Percentiles rank a stretch among this genome's conserved stretches.
These are phyloP conservation scores for Aramus guarauna DNA, from an alignment of 2,113 vertebrate genomes.

Conservation along the genomic window DNA sequence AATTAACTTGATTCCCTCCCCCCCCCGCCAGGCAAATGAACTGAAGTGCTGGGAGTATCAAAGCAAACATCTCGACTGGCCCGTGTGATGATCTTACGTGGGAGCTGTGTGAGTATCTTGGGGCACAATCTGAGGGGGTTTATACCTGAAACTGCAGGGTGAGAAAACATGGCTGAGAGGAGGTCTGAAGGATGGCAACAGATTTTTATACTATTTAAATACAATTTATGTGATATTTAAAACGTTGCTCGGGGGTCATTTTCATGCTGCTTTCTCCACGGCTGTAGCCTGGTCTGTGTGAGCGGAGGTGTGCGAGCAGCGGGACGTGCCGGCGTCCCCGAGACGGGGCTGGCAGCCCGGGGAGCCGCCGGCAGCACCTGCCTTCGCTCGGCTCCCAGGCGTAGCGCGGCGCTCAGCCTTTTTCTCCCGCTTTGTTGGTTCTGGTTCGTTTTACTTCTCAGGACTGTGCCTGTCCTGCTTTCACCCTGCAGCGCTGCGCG, in stretches of 20 bases:
- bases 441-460: background rate
- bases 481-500: background rate
- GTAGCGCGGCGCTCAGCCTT: fast-evolving
- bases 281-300: background rate
- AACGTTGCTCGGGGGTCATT: background rate
- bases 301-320: background rate
- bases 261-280: background rate
- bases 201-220: background rate
- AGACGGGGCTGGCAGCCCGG: background rate
- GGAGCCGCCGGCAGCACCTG: background rate
- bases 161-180: background rate
- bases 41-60: background rate
- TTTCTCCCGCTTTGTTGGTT: background rate
- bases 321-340: fast-evolving
- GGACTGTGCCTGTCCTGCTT: background rate
- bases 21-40: background rate
- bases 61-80: background rate
- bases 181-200: background rate
- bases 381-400: background rate
- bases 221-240: background rate
- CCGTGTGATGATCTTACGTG: background rate
- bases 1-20: background rate
- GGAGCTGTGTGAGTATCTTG: background rate
- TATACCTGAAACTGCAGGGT: background rate
- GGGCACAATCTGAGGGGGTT: background rate